These are phyloP conservation scores for Melanitta fusca DNA, from an alignment of 2,797 vertebrate species.

Conservation along the genomic window DNA sequence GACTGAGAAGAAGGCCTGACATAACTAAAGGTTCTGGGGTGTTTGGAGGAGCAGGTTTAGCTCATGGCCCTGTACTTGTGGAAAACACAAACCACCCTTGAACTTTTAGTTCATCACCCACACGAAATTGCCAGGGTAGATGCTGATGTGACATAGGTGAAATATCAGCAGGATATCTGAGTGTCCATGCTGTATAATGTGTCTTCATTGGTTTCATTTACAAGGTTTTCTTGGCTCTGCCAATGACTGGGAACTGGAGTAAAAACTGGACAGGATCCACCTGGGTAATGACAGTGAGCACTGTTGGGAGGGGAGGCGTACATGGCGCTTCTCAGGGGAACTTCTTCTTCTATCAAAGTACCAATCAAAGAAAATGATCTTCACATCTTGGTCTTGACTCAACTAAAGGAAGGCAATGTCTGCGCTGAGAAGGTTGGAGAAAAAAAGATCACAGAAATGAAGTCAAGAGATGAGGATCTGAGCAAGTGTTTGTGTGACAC, in stretches of 20 bases:
- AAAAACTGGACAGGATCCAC: background rate
- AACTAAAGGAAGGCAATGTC: background rate
- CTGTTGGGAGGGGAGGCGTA: background rate
- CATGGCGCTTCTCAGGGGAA: background rate
- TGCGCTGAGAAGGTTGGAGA: background rate
- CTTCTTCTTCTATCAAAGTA: background rate
- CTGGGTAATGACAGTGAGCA: background rate
- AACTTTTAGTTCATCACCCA: background rate
- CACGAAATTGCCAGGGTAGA: background rate
- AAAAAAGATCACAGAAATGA: background rate
- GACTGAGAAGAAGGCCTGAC: background rate
- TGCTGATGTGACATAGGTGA: slow-evolving; percentile 2
- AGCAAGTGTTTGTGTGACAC: background rate
- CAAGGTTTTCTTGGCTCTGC: background rate
- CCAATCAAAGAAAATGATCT: background rate
- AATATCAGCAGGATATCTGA: background rate
- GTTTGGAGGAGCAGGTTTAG: background rate
- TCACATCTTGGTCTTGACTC: background rate
- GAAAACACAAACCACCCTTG: background rate
- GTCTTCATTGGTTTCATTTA: background rate
- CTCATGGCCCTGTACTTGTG: background rate
- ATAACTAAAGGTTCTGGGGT: background rate
- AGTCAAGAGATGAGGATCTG: background rate
- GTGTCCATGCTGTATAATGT: background rate
- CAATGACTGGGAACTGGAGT: background rate